Percentiles rank a stretch among this genome's conserved stretches.
phyloP scores from a whole-genome alignment of 2,113 vertebrate genomes.

The Procapra przewalskii region DNA sequence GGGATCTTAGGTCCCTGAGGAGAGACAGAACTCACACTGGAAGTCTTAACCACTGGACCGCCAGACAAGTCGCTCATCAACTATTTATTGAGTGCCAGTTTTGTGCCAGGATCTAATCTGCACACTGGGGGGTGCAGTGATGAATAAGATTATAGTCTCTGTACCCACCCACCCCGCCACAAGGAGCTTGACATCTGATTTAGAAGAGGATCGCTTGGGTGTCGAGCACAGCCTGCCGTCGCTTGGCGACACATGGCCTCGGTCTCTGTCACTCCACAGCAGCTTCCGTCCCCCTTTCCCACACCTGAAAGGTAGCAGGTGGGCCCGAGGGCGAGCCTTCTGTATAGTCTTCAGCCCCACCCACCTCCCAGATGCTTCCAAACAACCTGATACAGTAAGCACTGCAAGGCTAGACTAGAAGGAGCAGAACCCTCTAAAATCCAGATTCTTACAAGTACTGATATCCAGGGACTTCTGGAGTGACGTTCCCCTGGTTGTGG shows the following conservation, averaged over 20 bases:
- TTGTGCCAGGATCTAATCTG: background rate
- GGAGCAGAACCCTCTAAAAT: background rate
- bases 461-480: background rate
- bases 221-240: background rate
- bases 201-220: background rate
- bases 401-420: background rate
- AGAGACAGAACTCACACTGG: fast-evolving
- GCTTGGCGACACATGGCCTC: background rate
- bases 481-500: background rate
- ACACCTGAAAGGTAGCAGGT: background rate
- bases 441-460: background rate
- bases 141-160: background rate
- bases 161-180: too few species aligned
- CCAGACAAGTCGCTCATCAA: background rate
- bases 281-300: background rate
- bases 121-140: background rate
- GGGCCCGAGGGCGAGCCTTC: background rate
- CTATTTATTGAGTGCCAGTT: background rate
- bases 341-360: background rate
- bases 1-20: background rate
- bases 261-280: background rate
- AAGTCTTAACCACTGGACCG: background rate
- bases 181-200: background rate
- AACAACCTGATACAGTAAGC: background rate
- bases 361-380: background rate